Base-by-base conservation (phyloP, 2,113 vertebrate genomes). In the Carassius carassius region DNA sequence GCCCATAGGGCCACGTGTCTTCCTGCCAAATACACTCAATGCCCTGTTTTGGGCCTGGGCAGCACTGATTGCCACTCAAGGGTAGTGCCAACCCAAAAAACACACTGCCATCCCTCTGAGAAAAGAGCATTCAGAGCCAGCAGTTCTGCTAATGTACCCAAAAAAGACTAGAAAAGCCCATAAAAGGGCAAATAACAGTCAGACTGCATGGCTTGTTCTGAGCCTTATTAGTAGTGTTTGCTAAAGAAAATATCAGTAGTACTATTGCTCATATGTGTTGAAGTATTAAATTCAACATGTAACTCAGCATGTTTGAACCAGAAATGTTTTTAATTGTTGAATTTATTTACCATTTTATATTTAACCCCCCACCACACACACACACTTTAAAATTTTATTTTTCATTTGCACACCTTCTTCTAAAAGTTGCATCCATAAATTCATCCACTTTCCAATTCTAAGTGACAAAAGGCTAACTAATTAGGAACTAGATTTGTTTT, bases 21-120 rank as follows among this genome's bases (percentile, higher is more conserved):
- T 74, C 83, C 37, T 69, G 83, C 83, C 75, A 85, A 79, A 58
- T 79, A 70, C 63, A 85, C 83, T 72, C 75, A 70, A 29, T 78
- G 51, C 76, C 49, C 83, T 67, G 10, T 25, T n/a, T 47, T 19
- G 1, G 14, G 56, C 5, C 37, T 12, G 78, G 37, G 35, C 58
- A 29, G 78, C 1, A 9, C 4, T 67, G 58, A 67, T 51, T 81
- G 58, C 56, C 21, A 44, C 58, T 79, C 77, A 60, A 44, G 35
- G 11, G 14, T 44, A 62, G 58, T 3, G 56, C 56, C n/a, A 17
- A 16, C 25, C 32, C 70, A 35, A 37, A 32, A 35, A 78, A 17
- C 78, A 65, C 58, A 32, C 62, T 51, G 62, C 78, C 44, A 81
- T 67, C 41, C 44, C 23, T 32, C 21, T 25, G 62, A 81, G 44